phyloP scores from a whole-genome alignment of 1,140 invertebrate genomes.

The Dendroctonus valens region DNA sequence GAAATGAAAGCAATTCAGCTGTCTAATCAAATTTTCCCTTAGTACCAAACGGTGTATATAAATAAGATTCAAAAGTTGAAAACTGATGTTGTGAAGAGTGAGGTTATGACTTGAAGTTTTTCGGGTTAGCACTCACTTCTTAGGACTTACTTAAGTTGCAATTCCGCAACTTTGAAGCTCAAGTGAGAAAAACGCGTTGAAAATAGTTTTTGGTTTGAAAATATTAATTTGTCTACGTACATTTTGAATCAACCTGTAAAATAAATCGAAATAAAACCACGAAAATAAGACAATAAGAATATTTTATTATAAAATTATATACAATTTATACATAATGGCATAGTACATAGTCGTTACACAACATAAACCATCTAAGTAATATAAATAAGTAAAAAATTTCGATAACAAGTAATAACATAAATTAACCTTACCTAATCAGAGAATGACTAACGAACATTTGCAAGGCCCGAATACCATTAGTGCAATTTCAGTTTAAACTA shows the following conservation, averaged over 20 bases:
- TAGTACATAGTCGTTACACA: conserved; percentile 36
- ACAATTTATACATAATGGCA: conserved; percentile 43
- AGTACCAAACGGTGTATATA: too few species aligned
- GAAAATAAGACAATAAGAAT: conserved; percentile 10
- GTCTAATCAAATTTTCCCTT: too few species aligned
- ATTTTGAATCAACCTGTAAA: not conserved
- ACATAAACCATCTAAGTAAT: conserved; percentile 39
- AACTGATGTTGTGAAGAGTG: too few species aligned
- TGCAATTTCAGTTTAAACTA: not conserved
- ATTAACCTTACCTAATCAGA: conserved; percentile 38
- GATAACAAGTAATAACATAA: conserved; percentile 41
- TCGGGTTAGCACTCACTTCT: too few species aligned
- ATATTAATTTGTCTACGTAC: not conserved
- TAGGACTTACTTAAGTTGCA: too few species aligned
- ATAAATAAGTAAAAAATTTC: conserved; percentile 36
- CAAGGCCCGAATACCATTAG: conserved; percentile 3
- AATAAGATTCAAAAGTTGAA: too few species aligned
- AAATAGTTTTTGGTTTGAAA: not conserved
- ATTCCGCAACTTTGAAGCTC: too few species aligned
- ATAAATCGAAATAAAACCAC: conserved; percentile 5
- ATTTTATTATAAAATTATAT: conserved; percentile 32
- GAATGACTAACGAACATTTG: conserved; percentile 32
- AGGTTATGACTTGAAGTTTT: too few species aligned
- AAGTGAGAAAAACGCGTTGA: too few species aligned
- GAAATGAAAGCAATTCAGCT: too few species aligned